Evolutionary conservation across 2,888 invertebrate species (phyloP).

Genomic region (Cybosia mesomella): DNA sequence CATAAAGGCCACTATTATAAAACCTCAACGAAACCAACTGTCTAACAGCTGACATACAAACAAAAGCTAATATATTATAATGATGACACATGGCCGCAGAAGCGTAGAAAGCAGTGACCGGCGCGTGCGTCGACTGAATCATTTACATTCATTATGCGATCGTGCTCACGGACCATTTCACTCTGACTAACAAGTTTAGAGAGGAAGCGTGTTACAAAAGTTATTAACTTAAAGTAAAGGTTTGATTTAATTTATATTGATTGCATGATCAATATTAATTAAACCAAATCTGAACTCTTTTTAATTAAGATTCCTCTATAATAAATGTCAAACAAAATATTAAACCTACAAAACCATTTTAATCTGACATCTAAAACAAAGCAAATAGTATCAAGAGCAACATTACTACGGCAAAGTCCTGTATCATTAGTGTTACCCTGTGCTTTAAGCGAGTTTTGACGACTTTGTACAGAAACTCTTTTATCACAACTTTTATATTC

Average conservation of each 20-base stretch:
- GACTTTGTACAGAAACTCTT: not conserved
- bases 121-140: conserved; percentile 29
- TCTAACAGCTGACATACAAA: conserved; percentile 9
- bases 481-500: conserved; percentile 4
- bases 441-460: not conserved
- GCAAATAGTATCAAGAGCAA: too few species aligned
- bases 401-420: not conserved
- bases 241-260: not conserved
- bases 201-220: not conserved
- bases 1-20: not conserved
- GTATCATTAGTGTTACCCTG: not conserved
- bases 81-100: conserved; percentile 6
- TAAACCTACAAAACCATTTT: not conserved
- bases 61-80: conserved; percentile 15
- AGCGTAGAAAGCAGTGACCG: conserved; percentile 44
- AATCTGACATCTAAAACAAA: not conserved
- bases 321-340: not conserved
- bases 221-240: too few species aligned
- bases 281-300: not conserved
- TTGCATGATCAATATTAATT: not conserved
- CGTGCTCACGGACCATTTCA: conserved; percentile 38
- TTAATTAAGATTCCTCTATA: not conserved
- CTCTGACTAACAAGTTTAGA: conserved; percentile 11
- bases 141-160: conserved; percentile 49
- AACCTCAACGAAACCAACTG: not conserved